phyloP scores from a whole-genome alignment of 2,797 vertebrate species.

The Chaetodon trifasciatus region DNA sequence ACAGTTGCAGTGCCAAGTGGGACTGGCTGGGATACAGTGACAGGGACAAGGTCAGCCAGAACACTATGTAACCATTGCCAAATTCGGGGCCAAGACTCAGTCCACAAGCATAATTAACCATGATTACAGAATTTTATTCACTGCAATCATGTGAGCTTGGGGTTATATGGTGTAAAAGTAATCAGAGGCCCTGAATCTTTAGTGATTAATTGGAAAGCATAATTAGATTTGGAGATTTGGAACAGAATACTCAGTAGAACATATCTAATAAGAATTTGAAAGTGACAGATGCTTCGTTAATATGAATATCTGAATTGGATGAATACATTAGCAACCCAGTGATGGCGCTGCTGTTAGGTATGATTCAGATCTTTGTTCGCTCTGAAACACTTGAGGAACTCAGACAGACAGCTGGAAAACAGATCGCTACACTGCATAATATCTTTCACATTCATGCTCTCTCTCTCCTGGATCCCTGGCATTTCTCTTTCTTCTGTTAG shows the following conservation, averaged over 20 bases:
- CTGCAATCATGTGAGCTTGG: slow-evolving; percentile 18
- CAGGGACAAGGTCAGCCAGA: slow-evolving; percentile 84
- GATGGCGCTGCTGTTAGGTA: slow-evolving; percentile 21
- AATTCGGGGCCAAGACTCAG: slow-evolving; percentile 44
- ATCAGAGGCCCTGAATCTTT: slow-evolving; percentile 45
- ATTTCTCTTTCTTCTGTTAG: slow-evolving; percentile 22
- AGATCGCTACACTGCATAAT: slow-evolving; percentile 20
- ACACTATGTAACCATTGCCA: slow-evolving; percentile 45
- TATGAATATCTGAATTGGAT: slow-evolving; percentile 59
- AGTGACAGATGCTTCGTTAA: slow-evolving; percentile 67
- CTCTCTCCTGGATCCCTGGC: neutral
- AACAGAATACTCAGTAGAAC: slow-evolving; percentile 46
- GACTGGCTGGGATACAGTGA: slow-evolving; percentile 60
- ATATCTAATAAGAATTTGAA: slow-evolving; percentile 66
- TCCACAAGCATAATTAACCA: slow-evolving; percentile 58
- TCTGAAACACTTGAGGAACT: slow-evolving; percentile 32
- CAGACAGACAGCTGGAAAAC: slow-evolving; percentile 11
- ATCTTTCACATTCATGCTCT: slow-evolving; percentile 6
- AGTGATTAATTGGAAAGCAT: slow-evolving; percentile 71
- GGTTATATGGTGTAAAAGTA: slow-evolving; percentile 31
- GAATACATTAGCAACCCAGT: slow-evolving; percentile 41
- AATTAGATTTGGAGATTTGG: slow-evolving; percentile 71
- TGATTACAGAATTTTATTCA: slow-evolving; percentile 28
- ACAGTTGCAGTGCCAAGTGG: slow-evolving; percentile 66
- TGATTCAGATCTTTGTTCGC: slow-evolving; percentile 16